Conservation (phyloP, 2,113 vertebrate genomes). For the Tragulus kanchil region DNA sequence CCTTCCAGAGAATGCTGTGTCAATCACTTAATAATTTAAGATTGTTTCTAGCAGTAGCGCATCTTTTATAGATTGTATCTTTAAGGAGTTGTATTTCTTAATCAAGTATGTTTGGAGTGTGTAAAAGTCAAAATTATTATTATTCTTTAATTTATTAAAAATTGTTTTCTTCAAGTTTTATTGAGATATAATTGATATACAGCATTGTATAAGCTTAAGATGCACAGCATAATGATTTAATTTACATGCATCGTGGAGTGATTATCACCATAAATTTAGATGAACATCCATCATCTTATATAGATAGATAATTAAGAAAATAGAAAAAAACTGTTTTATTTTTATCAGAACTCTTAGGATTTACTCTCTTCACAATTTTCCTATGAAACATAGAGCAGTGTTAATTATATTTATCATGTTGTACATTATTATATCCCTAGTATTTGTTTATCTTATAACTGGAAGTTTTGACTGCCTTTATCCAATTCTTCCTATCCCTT, state of each 20-base stretch:
- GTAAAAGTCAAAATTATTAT: conserved; percentile 39
- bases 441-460: background rate
- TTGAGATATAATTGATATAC: background rate
- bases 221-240: background rate
- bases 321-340: background rate
- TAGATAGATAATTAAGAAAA: background rate
- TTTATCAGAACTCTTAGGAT: background rate
- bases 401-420: too few species aligned
- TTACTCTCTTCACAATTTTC: background rate
- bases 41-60: background rate
- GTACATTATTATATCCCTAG: background rate
- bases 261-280: background rate
- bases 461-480: background rate
- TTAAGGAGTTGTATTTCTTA: conserved; percentile 1
- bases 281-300: background rate
- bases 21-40: background rate
- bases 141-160: background rate
- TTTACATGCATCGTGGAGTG: background rate
- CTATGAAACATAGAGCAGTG: too few species aligned
- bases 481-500: background rate
- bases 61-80: background rate
- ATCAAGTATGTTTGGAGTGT: background rate
- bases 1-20: background rate
- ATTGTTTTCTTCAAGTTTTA: background rate
- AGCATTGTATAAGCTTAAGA: background rate